phyloP scores from a whole-genome alignment of 1,140 invertebrate species.

The Sitodiplosis mosellana region DNA sequence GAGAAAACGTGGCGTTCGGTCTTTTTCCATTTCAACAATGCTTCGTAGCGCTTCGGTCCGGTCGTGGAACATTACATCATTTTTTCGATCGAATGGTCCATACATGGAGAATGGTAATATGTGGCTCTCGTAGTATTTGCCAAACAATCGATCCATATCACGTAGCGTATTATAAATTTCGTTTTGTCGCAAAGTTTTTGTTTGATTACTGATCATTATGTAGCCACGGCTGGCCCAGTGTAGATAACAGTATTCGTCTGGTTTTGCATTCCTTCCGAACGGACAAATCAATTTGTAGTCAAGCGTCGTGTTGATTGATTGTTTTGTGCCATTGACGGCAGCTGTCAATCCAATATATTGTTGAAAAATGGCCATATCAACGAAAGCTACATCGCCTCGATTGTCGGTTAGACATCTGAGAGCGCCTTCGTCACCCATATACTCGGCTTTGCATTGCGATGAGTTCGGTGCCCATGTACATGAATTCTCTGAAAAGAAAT shows the following conservation, averaged over 20 bases:
- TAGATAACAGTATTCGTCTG: conserved; percentile 38
- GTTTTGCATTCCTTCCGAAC: conserved; percentile 25
- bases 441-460: conserved; percentile 14
- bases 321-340: conserved; percentile 34
- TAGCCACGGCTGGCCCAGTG: conserved; percentile 47
- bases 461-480: conserved; percentile 33
- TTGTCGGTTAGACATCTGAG: conserved; percentile 63
- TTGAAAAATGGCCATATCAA: conserved; percentile 44
- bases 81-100: conserved; percentile 37
- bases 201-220: conserved; percentile 34
- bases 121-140: conserved; percentile 34
- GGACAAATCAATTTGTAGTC: conserved; percentile 28
- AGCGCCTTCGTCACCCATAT: conserved; percentile 39
- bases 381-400: conserved; percentile 69
- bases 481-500: conserved; percentile 39
- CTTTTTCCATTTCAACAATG: conserved; percentile 20
- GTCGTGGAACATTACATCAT: conserved; percentile 47
- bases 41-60: conserved; percentile 32
- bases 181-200: conserved; percentile 30
- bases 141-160: conserved; percentile 46
- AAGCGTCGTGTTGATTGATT: conserved; percentile 13
- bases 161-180: conserved; percentile 45
- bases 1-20: conserved; percentile 16
- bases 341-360: too few relatives aligned
- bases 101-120: conserved; percentile 44